Evolutionary conservation across 2,888 invertebrate genomes (phyloP).

Genomic region (Spisula solida): DNA sequence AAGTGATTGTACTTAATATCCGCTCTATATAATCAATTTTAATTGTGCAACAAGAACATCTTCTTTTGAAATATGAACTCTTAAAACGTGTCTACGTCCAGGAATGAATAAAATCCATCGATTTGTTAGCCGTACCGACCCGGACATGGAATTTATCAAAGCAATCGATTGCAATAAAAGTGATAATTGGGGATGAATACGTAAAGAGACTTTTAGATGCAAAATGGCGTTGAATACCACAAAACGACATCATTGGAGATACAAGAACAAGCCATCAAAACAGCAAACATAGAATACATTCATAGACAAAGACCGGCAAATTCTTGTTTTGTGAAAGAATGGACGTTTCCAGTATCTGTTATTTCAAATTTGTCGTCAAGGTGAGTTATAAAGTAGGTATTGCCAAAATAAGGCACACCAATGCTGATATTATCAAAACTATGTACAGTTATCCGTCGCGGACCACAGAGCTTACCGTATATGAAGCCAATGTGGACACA

Average conservation of each 20-base stretch:
- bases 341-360: too few relatives aligned
- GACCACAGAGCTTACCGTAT: too few relatives aligned
- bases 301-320: too few relatives aligned
- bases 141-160: background rate
- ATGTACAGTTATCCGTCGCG: too few relatives aligned
- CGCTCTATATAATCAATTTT: background rate
- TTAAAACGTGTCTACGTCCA: background rate
- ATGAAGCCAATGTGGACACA: too few relatives aligned
- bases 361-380: too few relatives aligned
- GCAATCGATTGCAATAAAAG: background rate
- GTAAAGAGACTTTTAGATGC: background rate
- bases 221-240: background rate
- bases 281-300: too few relatives aligned
- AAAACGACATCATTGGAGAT: background rate
- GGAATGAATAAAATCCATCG: background rate
- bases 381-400: too few relatives aligned
- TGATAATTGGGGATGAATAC: background rate
- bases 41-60: background rate
- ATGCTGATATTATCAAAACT: too few relatives aligned
- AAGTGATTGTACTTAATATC: background rate
- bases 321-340: too few relatives aligned
- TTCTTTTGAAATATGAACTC: slow-evolving; percentile 14
- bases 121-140: background rate
- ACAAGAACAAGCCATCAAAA: too few relatives aligned
- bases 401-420: too few relatives aligned